These are phyloP conservation scores for Calcarius lapponicus DNA, from an alignment of 2,797 vertebrate genomes.

Conservation along the genomic window DNA sequence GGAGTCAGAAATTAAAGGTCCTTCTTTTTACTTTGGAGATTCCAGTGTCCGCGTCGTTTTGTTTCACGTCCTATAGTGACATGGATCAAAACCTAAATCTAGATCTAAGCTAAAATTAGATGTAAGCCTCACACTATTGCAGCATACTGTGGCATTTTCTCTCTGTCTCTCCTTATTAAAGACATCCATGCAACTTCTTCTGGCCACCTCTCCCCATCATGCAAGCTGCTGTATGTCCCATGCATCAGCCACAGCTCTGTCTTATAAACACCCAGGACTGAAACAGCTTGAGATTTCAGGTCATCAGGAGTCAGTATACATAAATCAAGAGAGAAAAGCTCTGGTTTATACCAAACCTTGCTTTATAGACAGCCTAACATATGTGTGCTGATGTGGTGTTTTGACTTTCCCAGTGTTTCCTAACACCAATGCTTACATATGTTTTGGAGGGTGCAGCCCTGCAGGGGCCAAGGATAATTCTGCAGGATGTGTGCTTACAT, in stretches of 20 bases:
- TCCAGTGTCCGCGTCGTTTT: too few species aligned
- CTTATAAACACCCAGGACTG: background rate
- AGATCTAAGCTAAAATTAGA: background rate
- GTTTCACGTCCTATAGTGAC: too few species aligned
- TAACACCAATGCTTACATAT: background rate
- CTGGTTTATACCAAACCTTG: background rate
- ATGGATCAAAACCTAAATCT: background rate
- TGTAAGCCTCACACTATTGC: background rate
- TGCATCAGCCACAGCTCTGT: background rate
- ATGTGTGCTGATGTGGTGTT: slow-evolving; percentile 30
- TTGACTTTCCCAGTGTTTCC: background rate
- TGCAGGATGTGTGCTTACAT: slow-evolving; percentile 4
- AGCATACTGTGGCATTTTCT: background rate
- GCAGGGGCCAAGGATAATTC: slow-evolving; percentile 52
- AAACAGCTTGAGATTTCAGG: background rate
- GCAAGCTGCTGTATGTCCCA: background rate
- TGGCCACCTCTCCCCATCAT: background rate
- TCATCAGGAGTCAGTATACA: background rate
- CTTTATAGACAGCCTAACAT: background rate
- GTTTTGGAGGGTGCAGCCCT: slow-evolving; percentile 18
- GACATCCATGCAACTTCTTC: background rate
- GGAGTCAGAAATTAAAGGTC: too few species aligned
- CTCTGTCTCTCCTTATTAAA: background rate
- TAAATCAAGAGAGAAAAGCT: background rate
- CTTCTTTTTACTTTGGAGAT: too few species aligned